phyloP scores from a whole-genome alignment of 92 coral and sea anemone genomes.

The Bergia sp. region DNA sequence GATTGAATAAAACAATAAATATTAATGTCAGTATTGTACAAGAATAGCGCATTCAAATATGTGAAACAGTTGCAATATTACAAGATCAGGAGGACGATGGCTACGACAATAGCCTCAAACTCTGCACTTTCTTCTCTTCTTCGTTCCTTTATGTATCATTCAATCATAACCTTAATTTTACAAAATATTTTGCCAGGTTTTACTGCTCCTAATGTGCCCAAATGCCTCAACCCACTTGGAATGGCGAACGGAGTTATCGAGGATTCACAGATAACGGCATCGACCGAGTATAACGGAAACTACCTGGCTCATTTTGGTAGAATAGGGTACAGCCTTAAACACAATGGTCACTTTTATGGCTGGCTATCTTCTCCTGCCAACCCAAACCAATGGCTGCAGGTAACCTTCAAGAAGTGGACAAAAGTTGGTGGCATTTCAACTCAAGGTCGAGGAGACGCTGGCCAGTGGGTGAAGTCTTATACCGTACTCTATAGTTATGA shows the following conservation, averaged over 20 bases:
- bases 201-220: not conserved
- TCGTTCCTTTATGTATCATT: too few relatives aligned
- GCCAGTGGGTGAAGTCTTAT: constrained; percentile 12
- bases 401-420: constrained; percentile 16
- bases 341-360: not conserved
- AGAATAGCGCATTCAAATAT: too few relatives aligned
- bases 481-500: constrained; percentile 14
- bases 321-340: not conserved
- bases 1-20: too few relatives aligned
- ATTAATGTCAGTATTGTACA: too few relatives aligned
- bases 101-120: too few relatives aligned
- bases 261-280: not conserved
- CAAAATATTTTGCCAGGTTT: constrained; percentile 3
- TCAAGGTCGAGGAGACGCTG: constrained; percentile 18
- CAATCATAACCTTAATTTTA: too few relatives aligned
- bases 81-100: too few relatives aligned
- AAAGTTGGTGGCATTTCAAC: constrained; percentile 22
- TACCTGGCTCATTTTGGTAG: not conserved
- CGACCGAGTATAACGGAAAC: not conserved
- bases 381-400: constrained; percentile 12
- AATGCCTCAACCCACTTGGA: constrained; percentile 20
- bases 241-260: constrained; percentile 11
- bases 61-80: too few relatives aligned
- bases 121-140: too few relatives aligned
- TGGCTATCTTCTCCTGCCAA: not conserved